Evolutionary conservation across 2,888 invertebrate genomes (phyloP).

Genomic region (Trilocha varians): DNA sequence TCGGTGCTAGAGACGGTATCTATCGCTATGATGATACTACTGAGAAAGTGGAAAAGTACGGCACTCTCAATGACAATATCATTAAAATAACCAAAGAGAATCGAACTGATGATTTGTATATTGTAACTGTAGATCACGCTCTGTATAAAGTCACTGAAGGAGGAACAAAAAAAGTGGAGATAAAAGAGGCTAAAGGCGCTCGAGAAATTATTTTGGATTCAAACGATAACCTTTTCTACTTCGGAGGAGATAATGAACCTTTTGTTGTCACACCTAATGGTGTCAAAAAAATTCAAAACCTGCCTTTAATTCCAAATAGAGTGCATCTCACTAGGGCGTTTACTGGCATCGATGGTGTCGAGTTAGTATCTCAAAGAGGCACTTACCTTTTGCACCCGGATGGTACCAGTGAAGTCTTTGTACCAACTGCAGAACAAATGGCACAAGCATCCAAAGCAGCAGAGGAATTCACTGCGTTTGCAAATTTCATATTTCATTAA

Average conservation of each 20-base stretch:
- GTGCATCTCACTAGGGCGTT: too few species aligned
- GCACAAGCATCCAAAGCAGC: too few species aligned
- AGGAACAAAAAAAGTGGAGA: conserved; percentile 34
- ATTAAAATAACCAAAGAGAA: conserved; percentile 34
- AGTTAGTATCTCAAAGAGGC: too few species aligned
- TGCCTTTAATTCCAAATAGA: too few species aligned
- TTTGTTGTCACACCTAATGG: conserved; percentile 25
- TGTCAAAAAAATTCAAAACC: too few species aligned
- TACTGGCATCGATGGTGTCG: too few species aligned
- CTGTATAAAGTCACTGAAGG: conserved; percentile 42
- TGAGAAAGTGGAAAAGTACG: conserved; percentile 34
- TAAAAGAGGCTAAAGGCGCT: conserved; percentile 32
- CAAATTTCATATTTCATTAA: too few species aligned
- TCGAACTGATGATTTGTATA: conserved; percentile 33
- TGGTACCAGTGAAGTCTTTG: too few species aligned
- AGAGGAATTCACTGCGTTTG: too few species aligned
- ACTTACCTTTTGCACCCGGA: too few species aligned
- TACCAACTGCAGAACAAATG: too few species aligned
- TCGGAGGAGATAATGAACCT: conserved; percentile 27
- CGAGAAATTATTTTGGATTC: conserved; percentile 41
- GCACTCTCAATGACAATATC: conserved; percentile 33
- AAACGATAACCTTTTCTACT: conserved; percentile 42
- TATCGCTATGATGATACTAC: conserved; percentile 27
- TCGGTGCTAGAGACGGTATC: conserved; percentile 38
- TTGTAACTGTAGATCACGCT: conserved; percentile 34